Evolutionary conservation across 92 coral and sea anemone genomes (phyloP).

Genomic region (Phenganax stokvisi): DNA sequence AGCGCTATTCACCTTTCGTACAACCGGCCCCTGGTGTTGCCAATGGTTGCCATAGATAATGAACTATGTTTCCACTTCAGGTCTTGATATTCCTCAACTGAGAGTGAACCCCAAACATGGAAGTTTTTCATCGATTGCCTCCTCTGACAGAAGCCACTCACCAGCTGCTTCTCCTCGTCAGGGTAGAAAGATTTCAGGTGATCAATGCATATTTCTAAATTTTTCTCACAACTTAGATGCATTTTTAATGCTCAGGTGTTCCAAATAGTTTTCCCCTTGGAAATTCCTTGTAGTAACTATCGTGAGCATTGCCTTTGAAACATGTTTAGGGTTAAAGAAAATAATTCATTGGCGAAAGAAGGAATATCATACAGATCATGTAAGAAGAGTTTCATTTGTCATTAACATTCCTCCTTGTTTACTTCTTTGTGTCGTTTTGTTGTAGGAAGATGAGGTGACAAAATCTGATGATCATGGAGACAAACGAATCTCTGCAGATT

Average conservation of each 20-base stretch:
- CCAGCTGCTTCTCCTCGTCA: slow-evolving; percentile 16
- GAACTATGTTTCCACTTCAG: background rate
- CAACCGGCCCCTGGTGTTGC: no score
- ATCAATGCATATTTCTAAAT: no score
- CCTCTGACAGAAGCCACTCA: slow-evolving; percentile 20
- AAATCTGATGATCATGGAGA: background rate
- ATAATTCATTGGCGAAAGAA: slow-evolving; percentile 20
- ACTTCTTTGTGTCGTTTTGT: background rate
- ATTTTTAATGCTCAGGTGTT: background rate
- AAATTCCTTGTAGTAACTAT: background rate
- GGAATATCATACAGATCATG: background rate
- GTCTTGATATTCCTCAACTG: slow-evolving; percentile 17
- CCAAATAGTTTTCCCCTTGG: background rate
- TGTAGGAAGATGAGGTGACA: background rate
- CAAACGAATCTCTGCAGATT: background rate
- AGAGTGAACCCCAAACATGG: slow-evolving; percentile 4
- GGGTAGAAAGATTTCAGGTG: slow-evolving; percentile 13
- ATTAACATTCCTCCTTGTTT: background rate
- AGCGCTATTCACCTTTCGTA: no score
- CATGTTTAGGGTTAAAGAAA: slow-evolving; percentile 17
- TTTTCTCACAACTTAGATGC: no score
- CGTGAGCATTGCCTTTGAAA: background rate
- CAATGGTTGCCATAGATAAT: background rate
- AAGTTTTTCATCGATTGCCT: slow-evolving; percentile 12
- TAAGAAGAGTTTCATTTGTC: background rate